phyloP scores from a whole-genome alignment of 2,888 invertebrate genomes.

The Diarsia mendica region DNA sequence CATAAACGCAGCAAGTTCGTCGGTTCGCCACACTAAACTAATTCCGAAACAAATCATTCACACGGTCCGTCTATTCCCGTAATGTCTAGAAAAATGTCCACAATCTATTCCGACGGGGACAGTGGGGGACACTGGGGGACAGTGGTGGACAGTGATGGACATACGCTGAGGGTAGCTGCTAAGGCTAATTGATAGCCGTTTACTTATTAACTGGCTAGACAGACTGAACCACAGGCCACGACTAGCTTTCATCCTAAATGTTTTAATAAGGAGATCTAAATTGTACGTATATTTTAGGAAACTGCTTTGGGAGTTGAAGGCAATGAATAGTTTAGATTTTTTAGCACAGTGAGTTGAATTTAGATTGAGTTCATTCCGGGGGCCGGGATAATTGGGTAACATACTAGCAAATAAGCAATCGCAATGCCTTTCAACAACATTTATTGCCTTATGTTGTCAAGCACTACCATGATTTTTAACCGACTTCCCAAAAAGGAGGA shows the following conservation, averaged over 20 bases:
- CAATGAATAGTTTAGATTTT: neutral
- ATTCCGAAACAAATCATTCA: neutral
- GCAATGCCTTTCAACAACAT: neutral
- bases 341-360: neutral
- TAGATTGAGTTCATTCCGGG: neutral
- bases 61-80: neutral
- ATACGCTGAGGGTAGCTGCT: constrained; percentile 23
- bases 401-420: neutral
- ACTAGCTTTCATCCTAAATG: constrained; percentile 26
- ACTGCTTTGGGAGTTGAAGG: neutral
- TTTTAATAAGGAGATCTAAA: constrained; percentile 26
- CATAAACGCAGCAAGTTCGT: neutral
- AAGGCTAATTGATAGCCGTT: constrained; percentile 47
- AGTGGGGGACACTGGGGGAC: constrained; percentile 39
- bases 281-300: constrained; percentile 25
- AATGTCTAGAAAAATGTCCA: constrained; percentile 28
- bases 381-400: neutral
- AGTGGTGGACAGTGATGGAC: constrained; percentile 40
- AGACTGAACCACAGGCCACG: constrained; percentile 9
- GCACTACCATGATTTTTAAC: neutral
- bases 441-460: neutral
- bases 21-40: neutral
- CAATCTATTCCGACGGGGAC: constrained; percentile 23
- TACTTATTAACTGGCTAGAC: constrained; percentile 58
- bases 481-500: too few species aligned